These are phyloP conservation scores for Eumerus sabulonum DNA, from an alignment of 2,888 invertebrate species.

Conservation along the genomic window DNA sequence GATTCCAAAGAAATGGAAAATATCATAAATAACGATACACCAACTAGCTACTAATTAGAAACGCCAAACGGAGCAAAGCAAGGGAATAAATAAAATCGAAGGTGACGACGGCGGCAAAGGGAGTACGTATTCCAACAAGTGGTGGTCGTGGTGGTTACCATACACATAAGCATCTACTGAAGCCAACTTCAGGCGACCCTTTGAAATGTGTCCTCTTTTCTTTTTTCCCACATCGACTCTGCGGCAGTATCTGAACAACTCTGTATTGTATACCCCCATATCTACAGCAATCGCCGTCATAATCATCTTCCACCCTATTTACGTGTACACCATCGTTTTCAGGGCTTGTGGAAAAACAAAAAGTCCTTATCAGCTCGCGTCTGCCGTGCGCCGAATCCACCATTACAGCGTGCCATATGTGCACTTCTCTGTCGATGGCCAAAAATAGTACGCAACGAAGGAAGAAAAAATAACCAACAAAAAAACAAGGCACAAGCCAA, in stretches of 20 bases:
- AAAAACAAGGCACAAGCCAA: too few relatives aligned
- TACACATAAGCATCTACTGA: neutral
- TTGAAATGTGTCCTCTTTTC: constrained; percentile 8
- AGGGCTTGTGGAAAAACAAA: constrained; percentile 8
- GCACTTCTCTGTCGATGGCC: constrained; percentile 60
- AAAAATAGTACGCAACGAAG: constrained; percentile 52
- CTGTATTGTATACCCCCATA: constrained; percentile 5
- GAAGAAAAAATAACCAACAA: constrained; percentile 13
- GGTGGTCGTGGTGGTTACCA: constrained; percentile 39
- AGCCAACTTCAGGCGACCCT: constrained; percentile 20
- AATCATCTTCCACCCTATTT: constrained; percentile 5
- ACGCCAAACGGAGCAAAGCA: constrained; percentile 28
- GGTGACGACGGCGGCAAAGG: constrained; percentile 17
- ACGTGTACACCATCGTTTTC: constrained; percentile 29
- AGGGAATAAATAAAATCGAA: constrained; percentile 11
- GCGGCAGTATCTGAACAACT: constrained; percentile 34
- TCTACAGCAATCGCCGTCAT: neutral
- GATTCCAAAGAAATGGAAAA: constrained; percentile 22
- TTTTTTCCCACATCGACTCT: constrained; percentile 3
- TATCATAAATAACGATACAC: constrained; percentile 39
- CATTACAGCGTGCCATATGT: constrained; percentile 59
- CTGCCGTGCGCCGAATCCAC: constrained; percentile 62
- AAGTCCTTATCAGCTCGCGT: constrained; percentile 49
- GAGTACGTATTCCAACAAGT: constrained; percentile 57
- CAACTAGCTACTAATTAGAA: constrained; percentile 54